These are phyloP conservation scores for Pygoscelis antarcticus DNA, from an alignment of 2,113 vertebrate genomes.

Conservation along the genomic window DNA sequence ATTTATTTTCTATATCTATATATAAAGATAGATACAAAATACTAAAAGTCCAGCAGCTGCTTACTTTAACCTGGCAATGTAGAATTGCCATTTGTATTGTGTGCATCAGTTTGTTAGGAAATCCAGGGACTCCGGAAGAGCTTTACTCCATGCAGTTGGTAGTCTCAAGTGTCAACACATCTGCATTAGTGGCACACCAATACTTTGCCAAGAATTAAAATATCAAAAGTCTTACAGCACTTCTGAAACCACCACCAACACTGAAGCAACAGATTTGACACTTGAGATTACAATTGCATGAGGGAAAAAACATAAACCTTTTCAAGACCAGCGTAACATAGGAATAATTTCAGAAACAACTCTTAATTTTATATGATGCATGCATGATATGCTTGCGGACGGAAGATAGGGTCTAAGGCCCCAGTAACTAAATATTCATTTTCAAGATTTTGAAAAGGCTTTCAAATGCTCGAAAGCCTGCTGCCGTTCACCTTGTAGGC, in stretches of 20 bases:
- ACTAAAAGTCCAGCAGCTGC: not conserved
- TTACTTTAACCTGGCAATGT: not conserved
- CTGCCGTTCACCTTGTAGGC: not conserved
- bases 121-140: not conserved
- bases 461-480: not conserved
- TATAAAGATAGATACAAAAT: not conserved
- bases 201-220: not conserved
- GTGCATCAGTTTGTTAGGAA: not conserved
- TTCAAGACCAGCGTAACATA: not conserved
- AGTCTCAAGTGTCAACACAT: not conserved
- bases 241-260: not conserved
- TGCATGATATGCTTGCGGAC: not conserved
- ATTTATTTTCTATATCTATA: not conserved
- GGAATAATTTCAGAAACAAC: not conserved
- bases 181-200: not conserved
- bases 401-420: not conserved
- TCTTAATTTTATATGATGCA: not conserved
- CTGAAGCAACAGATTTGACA: not conserved
- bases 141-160: not conserved
- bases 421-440: not conserved
- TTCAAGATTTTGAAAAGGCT: not conserved
- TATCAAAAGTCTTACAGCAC: not conserved
- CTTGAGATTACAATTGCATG: not conserved
- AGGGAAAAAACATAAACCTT: not conserved
- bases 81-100: not conserved